Base-by-base conservation (phyloP, 2,888 invertebrate genomes). In the Poecilobothrus nobilitatus region DNA sequence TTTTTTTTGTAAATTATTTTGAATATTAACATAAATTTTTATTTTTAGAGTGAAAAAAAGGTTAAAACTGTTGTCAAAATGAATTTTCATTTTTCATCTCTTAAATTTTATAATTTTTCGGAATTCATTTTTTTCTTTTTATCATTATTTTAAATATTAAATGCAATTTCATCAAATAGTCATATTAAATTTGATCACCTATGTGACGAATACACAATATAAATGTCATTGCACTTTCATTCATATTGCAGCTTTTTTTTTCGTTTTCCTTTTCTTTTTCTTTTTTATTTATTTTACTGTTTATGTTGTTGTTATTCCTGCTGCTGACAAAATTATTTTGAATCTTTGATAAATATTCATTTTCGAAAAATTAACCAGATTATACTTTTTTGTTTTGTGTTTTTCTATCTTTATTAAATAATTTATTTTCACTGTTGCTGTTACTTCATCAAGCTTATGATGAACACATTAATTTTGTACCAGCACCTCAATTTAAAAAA, bases 211-310 rank as follows among this genome's bases (percentile, higher is more conserved):
- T n/a, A n/a, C 15, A n/a, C 53, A 18, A 18, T 53, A 6, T 12
- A 53, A n/a, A 53, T 53, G 53, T 53, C 53, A 53, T 53, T n/a
- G 53, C 53, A 53, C 53, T 53, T 53, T 53, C n/a, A 53, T 53
- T 53, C 6, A 18, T 53, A 2, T 18, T 18, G 6, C 18, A 27
- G 15, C 3, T 18, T 53, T 53, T 15, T 18, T 18, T 53, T 18
- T 9, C 53, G 6, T 12, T 53, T 53, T 37, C 12, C 8, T 4
- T 53, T 53, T 8, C 12, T 44, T 44, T 44, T 44, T 44, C 15
- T 27, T 27, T 27, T 27, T 27, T 2, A 27, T n/a, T 37, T 37
- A 37, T 37, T 37, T 37, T 4, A 27, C 27, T 27, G 27, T 2
- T 27, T 27, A 27, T 27, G 5, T 37, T 37, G 12, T 8, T 37